phyloP scores from a whole-genome alignment of 2,888 invertebrate species.

The Sinopyrophorus schimmeli region DNA sequence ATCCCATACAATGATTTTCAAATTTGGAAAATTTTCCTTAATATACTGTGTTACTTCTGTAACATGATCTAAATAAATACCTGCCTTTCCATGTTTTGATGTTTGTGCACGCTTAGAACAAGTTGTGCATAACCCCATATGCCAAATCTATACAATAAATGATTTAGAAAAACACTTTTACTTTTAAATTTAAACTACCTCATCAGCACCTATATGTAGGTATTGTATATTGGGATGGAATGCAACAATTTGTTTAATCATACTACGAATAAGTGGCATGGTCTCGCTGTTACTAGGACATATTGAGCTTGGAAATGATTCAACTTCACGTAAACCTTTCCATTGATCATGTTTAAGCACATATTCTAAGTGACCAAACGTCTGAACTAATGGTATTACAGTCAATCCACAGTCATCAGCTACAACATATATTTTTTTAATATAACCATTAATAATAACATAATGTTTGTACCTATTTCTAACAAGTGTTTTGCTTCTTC shows the following conservation, averaged over 20 bases:
- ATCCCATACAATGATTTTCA: conserved; percentile 81
- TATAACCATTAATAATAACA: not conserved
- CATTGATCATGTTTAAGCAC: conserved; percentile 74
- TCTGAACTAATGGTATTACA: conserved; percentile 82
- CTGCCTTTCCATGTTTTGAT: conserved; percentile 59
- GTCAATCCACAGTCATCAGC: conserved; percentile 68
- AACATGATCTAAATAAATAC: conserved; percentile 71
- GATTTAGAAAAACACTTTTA: not conserved
- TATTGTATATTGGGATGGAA: conserved; percentile 68
- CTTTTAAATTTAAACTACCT: conserved; percentile 53
- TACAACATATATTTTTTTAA: too few species aligned
- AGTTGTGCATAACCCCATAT: conserved; percentile 64
- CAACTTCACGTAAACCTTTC: conserved; percentile 67
- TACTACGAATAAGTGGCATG: conserved; percentile 63
- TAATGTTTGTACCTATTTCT: conserved; percentile 53
- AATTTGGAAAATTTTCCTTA: conserved; percentile 63
- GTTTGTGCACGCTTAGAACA: conserved; percentile 59
- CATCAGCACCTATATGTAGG: conserved; percentile 83
- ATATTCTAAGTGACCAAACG: conserved; percentile 87
- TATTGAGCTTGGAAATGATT: conserved; percentile 69
- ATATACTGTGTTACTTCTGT: conserved; percentile 63
- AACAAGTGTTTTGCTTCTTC: conserved; percentile 70
- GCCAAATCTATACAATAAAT: conserved; percentile 66
- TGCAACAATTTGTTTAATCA: conserved; percentile 72
- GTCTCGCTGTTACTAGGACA: conserved; percentile 71